Evolutionary conservation across 2,888 invertebrate genomes (phyloP).

Genomic region (Steromphala cineraria): DNA sequence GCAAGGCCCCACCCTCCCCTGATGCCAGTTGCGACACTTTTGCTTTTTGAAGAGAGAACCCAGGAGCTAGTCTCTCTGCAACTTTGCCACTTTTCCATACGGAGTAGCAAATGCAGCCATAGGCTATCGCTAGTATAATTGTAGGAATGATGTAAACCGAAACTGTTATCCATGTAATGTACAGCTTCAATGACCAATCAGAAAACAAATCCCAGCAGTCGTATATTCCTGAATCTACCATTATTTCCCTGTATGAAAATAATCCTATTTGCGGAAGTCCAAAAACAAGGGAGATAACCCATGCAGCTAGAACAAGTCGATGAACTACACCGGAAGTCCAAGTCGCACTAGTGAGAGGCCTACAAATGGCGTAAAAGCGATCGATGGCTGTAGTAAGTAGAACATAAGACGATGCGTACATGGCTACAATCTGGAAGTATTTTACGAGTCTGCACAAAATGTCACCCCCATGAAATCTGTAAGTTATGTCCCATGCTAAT

Average conservation of each 20-base stretch:
- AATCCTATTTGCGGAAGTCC: slow-evolving; percentile 76
- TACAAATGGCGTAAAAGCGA: slow-evolving; percentile 76
- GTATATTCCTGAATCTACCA: slow-evolving; percentile 56
- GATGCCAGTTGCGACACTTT: background rate
- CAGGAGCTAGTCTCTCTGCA: slow-evolving; percentile 30
- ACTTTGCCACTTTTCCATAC: slow-evolving; percentile 65
- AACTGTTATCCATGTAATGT: slow-evolving; percentile 75
- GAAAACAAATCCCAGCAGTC: slow-evolving; percentile 54
- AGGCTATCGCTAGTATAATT: slow-evolving; percentile 74
- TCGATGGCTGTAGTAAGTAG: slow-evolving; percentile 75
- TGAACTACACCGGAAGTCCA: slow-evolving; percentile 71
- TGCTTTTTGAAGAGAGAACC: background rate
- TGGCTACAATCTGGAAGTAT: slow-evolving; percentile 78
- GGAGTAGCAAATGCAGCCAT: slow-evolving; percentile 73
- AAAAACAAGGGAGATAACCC: slow-evolving; percentile 75
- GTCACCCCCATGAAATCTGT: slow-evolving; percentile 74
- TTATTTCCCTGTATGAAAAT: slow-evolving; percentile 62
- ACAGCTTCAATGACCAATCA: slow-evolving; percentile 63
- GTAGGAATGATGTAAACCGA: slow-evolving; percentile 77
- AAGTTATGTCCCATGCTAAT: slow-evolving; percentile 81
- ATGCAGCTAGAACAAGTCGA: slow-evolving; percentile 75
- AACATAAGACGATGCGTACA: slow-evolving; percentile 74
- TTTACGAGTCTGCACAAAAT: slow-evolving; percentile 78
- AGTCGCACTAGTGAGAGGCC: slow-evolving; percentile 81
- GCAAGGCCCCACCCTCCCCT: slow-evolving; percentile 43